These are phyloP conservation scores for Lophotis ruficrista DNA, from an alignment of 2,113 vertebrate species.

Conservation along the genomic window DNA sequence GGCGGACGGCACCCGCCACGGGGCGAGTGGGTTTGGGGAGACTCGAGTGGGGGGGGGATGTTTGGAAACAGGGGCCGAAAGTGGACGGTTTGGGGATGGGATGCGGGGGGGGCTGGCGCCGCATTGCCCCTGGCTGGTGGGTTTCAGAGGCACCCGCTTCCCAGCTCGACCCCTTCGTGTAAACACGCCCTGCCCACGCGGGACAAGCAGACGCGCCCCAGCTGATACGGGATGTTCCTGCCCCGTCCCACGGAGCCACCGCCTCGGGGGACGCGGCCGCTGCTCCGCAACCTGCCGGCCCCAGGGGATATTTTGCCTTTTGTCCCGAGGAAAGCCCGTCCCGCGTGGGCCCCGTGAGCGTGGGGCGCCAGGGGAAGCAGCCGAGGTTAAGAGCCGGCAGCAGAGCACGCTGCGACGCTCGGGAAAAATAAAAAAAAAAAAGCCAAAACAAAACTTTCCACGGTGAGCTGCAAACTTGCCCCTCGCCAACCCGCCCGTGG, in stretches of 20 bases:
- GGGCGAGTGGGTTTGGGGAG: accelerated
- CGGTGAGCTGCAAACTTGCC: not conserved
- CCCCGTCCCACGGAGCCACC: not conserved
- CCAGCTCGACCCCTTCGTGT: not conserved
- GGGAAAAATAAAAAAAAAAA: not conserved
- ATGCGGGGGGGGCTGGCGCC: too few species aligned
- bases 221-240: not conserved
- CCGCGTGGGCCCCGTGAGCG: not conserved
- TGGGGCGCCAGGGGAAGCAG: not conserved
- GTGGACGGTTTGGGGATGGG: not conserved
- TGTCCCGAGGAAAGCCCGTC: not conserved
- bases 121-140: accelerated
- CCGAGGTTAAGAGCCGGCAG: not conserved
- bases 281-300: not conserved
- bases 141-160: not conserved
- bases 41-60: not conserved
- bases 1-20: not conserved
- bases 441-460: not conserved
- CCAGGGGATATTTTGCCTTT: not conserved
- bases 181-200: not conserved
- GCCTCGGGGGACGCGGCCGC: not conserved
- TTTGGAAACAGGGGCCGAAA: not conserved
- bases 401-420: not conserved
- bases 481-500: not conserved
- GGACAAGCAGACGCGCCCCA: not conserved